Percentiles rank a stretch among this genome's conserved stretches.
Evolutionary conservation across 2,797 vertebrate genomes (phyloP).

Genomic region (Trachops cirrhosus): DNA sequence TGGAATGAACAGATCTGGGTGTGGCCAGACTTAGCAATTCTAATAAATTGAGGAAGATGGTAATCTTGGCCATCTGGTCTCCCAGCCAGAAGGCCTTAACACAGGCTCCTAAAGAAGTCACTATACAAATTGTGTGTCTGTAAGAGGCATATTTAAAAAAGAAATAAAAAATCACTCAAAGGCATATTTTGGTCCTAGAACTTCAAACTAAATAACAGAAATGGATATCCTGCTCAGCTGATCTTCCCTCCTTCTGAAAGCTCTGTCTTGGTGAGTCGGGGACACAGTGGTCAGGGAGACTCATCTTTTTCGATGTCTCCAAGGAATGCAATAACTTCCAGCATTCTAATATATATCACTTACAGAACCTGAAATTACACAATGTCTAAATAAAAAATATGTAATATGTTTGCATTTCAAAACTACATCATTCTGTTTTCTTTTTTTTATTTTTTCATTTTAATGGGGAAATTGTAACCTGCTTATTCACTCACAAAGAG

Average conservation of each 20-base stretch:
- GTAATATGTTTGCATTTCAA: neutral
- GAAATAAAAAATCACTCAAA: neutral
- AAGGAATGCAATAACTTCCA: neutral
- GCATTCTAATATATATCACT: neutral
- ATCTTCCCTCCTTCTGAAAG: neutral
- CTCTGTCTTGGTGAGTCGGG: neutral
- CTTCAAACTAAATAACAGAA: conserved; percentile 11
- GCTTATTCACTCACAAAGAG: neutral
- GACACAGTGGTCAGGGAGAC: neutral
- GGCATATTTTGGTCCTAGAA: neutral
- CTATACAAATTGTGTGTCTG: neutral
- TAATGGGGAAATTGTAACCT: conserved; percentile 2
- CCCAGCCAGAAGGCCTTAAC: neutral
- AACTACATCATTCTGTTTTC: conserved; percentile 33
- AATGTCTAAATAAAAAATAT: conserved; percentile 23
- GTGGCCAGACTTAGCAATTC: neutral
- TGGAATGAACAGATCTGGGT: neutral
- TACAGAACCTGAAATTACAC: neutral
- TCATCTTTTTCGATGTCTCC: neutral
- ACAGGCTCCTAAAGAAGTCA: neutral
- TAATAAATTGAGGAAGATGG: neutral
- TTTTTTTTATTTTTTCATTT: neutral
- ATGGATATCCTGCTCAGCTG: neutral
- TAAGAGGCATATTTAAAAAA: neutral
- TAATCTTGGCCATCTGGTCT: neutral